Evolutionary conservation across 2,797 vertebrate species (phyloP).

Genomic region (Zenarchopterus dispar): DNA sequence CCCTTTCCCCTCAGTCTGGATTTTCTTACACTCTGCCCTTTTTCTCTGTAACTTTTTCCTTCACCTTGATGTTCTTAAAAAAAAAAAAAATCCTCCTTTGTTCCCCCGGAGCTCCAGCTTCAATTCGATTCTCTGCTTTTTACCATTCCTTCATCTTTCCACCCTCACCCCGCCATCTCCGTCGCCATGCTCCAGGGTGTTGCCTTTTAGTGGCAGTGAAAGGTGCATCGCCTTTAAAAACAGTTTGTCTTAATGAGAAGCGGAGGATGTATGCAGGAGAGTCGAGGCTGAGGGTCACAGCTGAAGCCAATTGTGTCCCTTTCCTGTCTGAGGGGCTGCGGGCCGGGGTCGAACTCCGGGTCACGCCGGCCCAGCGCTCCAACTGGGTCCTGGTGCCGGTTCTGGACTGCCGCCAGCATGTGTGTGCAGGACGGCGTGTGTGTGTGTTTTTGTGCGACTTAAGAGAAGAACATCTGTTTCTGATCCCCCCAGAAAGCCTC

Average conservation of each 20-base stretch:
- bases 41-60: conserved; percentile 57
- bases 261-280: conserved; percentile 30
- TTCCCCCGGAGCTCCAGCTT: conserved; percentile 51
- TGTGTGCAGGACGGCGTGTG: conserved; percentile 51
- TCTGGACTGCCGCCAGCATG: conserved; percentile 68
- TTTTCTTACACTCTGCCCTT: conserved; percentile 70
- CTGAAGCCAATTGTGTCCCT: conserved; percentile 83
- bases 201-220: conserved; percentile 79
- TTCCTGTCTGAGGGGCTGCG: conserved; percentile 83
- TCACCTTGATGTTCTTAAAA: conserved; percentile 66
- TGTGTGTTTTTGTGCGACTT: conserved; percentile 65
- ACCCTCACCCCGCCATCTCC: conserved; percentile 37
- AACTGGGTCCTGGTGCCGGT: conserved; percentile 69
- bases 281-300: conserved; percentile 77
- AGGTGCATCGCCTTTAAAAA: conserved; percentile 82
- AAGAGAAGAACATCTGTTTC: conserved; percentile 84
- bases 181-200: conserved; percentile 72
- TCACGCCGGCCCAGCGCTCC: conserved; percentile 72
- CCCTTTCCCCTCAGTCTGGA: conserved; percentile 57
- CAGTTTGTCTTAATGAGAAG: conserved; percentile 80
- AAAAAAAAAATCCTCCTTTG: conserved; percentile 41
- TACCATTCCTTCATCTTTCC: conserved; percentile 59
- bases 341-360: conserved; percentile 79
- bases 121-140: conserved; percentile 66
- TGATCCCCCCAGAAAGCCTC: conserved; percentile 78